phyloP scores from a whole-genome alignment of 2,797 vertebrate genomes.

The Sphenodon punctatus region DNA sequence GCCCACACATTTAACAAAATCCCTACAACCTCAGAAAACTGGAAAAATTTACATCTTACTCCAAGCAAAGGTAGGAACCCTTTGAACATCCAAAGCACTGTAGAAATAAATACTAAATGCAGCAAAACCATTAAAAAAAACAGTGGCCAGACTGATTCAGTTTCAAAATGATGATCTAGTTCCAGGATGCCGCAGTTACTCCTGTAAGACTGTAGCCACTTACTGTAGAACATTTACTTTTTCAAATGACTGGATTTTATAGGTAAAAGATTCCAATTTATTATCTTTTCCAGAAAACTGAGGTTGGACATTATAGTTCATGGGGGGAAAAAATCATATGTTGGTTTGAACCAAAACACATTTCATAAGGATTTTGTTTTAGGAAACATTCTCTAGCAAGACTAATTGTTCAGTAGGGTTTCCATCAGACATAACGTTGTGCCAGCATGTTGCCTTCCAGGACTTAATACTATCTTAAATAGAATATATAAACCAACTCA shows the following conservation, averaged over 20 bases:
- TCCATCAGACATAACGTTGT: slow-evolving; percentile 70
- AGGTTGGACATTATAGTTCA: slow-evolving; percentile 76
- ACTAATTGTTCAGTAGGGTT: slow-evolving; percentile 54
- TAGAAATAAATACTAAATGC: slow-evolving; percentile 22
- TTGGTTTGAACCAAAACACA: slow-evolving; percentile 59
- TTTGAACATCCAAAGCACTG: slow-evolving; percentile 18
- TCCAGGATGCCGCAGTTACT: slow-evolving; percentile 51
- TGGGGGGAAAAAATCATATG: slow-evolving; percentile 38
- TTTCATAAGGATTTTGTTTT: slow-evolving; percentile 68
- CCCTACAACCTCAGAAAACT: slow-evolving; percentile 81
- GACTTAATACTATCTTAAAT: slow-evolving; percentile 81
- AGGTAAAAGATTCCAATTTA: slow-evolving; percentile 36
- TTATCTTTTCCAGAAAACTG: slow-evolving; percentile 80
- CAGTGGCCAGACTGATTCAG: slow-evolving; percentile 40
- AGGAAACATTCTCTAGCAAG: slow-evolving; percentile 53
- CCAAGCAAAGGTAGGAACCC: slow-evolving; percentile 50
- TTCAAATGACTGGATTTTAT: slow-evolving; percentile 13
- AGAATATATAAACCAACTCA: slow-evolving; percentile 45
- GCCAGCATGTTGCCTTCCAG: slow-evolving; percentile 90
- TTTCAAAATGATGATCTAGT: slow-evolving; percentile 20
- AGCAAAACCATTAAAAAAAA: slow-evolving; percentile 35
- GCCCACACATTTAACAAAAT: slow-evolving; percentile 57
- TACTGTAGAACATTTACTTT: slow-evolving; percentile 46
- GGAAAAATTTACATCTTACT: slow-evolving; percentile 65
- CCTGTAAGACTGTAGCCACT: slow-evolving; percentile 45